Percentiles rank a stretch among this genome's conserved stretches.
Conservation (phyloP, 2,797 vertebrate species). For the Gymnothorax javanicus region DNA sequence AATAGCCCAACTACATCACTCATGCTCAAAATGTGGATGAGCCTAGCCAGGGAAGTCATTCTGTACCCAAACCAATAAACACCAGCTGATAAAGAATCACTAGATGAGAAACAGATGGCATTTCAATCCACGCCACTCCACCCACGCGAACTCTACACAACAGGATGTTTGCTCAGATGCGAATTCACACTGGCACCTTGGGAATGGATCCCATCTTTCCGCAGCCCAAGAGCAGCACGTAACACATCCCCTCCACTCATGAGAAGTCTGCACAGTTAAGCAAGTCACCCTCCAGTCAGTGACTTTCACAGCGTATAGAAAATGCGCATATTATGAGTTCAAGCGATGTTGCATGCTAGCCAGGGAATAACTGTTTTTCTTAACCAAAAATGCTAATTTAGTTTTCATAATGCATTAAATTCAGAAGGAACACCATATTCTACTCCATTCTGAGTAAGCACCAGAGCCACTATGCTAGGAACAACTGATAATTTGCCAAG, state of each 20-base stretch:
- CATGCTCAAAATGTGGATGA: not conserved
- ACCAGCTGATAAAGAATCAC: not conserved
- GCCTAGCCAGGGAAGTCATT: not conserved
- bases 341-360: not conserved
- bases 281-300: not conserved
- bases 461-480: too few relatives aligned
- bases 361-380: not conserved
- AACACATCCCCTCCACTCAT: not conserved
- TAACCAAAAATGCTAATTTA: not conserved
- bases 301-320: not conserved
- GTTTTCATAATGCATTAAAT: not conserved
- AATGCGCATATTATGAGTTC: not conserved
- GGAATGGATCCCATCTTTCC: not conserved
- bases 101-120: not conserved
- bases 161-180: not conserved
- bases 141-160: not conserved
- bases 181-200: not conserved
- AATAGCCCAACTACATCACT: too few relatives aligned
- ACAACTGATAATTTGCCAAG: too few relatives aligned
- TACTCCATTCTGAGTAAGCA: too few relatives aligned
- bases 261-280: not conserved
- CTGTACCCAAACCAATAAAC: not conserved
- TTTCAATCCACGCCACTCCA: not conserved
- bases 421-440: not conserved
- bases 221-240: not conserved